These are phyloP conservation scores for Corythaeola cristata DNA, from an alignment of 2,113 vertebrate species.

Conservation along the genomic window DNA sequence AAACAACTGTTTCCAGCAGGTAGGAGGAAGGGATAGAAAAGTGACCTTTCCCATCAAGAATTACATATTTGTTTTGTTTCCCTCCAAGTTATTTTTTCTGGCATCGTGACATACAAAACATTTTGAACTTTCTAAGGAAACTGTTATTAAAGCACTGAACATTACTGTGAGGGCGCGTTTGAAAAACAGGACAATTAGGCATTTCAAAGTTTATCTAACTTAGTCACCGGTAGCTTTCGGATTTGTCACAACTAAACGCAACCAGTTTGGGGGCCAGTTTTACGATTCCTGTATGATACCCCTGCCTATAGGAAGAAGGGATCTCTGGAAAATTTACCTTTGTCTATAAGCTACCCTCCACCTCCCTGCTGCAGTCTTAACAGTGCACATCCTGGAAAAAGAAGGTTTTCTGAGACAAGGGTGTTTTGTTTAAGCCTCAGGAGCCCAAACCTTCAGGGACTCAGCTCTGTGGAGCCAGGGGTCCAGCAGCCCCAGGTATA, in stretches of 20 bases:
- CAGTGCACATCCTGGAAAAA: not conserved
- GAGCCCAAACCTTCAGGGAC: not conserved
- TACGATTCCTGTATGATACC: not conserved
- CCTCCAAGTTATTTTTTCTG: slow-evolving; percentile 41
- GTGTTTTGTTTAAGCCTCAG: not conserved
- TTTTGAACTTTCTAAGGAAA: slow-evolving; percentile 58
- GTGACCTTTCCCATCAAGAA: slow-evolving; percentile 50
- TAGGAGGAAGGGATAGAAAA: slow-evolving; percentile 45
- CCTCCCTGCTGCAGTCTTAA: not conserved
- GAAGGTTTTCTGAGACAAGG: not conserved
- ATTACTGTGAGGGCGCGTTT: not conserved
- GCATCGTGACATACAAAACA: slow-evolving; percentile 50
- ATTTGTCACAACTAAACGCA: not conserved
- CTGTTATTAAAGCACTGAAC: slow-evolving; percentile 11
- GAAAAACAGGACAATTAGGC: slow-evolving; percentile 57
- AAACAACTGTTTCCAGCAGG: slow-evolving; percentile 10
- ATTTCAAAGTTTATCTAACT: slow-evolving; percentile 43
- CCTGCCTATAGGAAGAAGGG: not conserved
- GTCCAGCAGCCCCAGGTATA: not conserved
- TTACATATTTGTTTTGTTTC: slow-evolving; percentile 55
- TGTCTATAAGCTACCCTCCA: not conserved
- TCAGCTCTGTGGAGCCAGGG: not conserved
- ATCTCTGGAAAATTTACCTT: not conserved
- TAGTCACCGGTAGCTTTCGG: not conserved
- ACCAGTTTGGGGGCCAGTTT: not conserved